phyloP scores from a whole-genome alignment of 2,113 vertebrate genomes.

The Microtus montanus region DNA sequence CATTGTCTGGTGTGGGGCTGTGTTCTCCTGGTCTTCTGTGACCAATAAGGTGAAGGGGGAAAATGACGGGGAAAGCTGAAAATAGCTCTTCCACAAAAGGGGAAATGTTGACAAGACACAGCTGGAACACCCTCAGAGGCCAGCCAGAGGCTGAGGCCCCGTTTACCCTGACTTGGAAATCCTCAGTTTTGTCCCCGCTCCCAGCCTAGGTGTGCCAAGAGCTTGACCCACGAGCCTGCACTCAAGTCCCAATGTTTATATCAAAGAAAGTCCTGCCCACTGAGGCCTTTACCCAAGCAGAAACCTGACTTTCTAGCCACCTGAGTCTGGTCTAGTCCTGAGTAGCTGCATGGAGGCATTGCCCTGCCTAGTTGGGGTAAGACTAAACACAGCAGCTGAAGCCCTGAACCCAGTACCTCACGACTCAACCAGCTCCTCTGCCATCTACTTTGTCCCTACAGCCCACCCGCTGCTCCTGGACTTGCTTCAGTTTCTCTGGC shows the following conservation, averaged over 20 bases:
- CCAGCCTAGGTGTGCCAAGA: not conserved
- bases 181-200: not conserved
- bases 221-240: not conserved
- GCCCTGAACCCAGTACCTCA: not conserved
- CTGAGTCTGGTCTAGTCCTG: not conserved
- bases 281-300: not conserved
- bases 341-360: not conserved
- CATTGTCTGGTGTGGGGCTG: fast-evolving
- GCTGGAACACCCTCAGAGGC: not conserved
- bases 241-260: not conserved
- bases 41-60: not conserved
- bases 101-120: constrained; percentile 35
- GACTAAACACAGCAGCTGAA: not conserved
- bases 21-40: not conserved
- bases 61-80: not conserved
- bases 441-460: not conserved
- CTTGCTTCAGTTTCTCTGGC: not conserved
- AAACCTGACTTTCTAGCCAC: not conserved
- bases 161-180: not conserved
- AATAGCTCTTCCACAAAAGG: constrained; percentile 53
- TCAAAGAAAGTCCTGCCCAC: not conserved
- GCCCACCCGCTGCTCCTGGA: not conserved
- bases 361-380: not conserved
- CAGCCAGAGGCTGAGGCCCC: not conserved
- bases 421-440: not conserved